Conservation (phyloP, 2,888 invertebrate genomes). For the Parasteatoda lunata region DNA sequence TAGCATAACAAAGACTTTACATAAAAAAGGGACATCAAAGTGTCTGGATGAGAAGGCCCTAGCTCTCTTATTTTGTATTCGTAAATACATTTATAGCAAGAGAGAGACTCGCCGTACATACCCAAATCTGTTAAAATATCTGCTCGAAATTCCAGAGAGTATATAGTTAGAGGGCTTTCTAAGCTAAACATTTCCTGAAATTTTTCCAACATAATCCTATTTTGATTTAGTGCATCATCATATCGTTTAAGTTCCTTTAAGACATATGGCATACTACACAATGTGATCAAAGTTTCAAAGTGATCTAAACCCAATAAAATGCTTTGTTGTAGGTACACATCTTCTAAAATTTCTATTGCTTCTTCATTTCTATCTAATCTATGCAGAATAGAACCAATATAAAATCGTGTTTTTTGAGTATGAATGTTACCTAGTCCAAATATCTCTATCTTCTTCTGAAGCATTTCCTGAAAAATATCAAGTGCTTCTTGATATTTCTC, state of each 20-base stretch:
- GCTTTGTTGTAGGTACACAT: not conserved
- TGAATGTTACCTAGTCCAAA: not conserved
- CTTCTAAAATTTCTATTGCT: not conserved
- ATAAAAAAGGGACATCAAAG: not conserved
- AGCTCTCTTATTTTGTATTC: not conserved
- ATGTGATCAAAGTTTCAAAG: not conserved
- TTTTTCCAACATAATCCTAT: not conserved
- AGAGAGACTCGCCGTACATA: not conserved
- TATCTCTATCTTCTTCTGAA: not conserved
- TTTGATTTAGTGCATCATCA: not conserved
- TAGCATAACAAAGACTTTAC: not conserved
- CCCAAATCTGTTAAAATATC: not conserved
- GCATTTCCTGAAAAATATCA: not conserved
- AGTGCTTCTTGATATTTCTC: not conserved
- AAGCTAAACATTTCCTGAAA: not conserved
- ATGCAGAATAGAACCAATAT: not conserved
- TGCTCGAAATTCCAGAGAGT: not conserved
- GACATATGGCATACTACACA: not conserved
- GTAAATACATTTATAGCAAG: not conserved
- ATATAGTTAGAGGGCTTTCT: not conserved
- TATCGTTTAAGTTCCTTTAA: not conserved
- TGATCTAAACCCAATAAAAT: not conserved
- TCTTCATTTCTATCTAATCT: not conserved
- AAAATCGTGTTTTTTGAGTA: not conserved
- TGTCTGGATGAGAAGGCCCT: not conserved